These are phyloP conservation scores for Turritopsis dohrnii DNA, from an alignment of 30 jellyfish, hydroid and myxozoan species.

Conservation along the genomic window DNA sequence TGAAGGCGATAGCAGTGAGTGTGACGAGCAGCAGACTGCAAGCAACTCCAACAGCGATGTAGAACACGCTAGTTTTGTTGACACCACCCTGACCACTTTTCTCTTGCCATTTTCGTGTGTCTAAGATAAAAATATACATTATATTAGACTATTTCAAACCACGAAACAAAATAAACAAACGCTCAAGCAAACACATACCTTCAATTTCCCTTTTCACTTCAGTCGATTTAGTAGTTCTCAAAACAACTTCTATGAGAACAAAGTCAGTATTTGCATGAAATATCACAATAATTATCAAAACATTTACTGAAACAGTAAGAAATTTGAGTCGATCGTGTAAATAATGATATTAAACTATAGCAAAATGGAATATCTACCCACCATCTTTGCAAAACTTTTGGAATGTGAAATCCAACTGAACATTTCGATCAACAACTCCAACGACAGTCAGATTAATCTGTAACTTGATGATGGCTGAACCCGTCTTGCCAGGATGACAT, in stretches of 20 bases:
- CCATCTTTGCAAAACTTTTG: conserved; percentile 74
- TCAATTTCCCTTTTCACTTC: neutral
- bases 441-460: conserved; percentile 2
- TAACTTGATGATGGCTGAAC: neutral
- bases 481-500: conserved; percentile 8
- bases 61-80: conserved; percentile 67
- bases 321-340: too few relatives aligned
- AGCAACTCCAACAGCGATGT: conserved; percentile 83
- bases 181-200: too few relatives aligned
- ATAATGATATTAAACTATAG: too few relatives aligned
- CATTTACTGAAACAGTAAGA: too few relatives aligned
- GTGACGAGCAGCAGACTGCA: conserved; percentile 61
- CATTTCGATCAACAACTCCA: neutral
- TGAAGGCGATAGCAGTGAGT: conserved; percentile 76
- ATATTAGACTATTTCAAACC: too few relatives aligned
- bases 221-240: neutral
- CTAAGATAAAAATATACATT: too few relatives aligned
- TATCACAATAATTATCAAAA: too few relatives aligned
- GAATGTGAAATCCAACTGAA: conserved; percentile 52
- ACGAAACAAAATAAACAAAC: too few relatives aligned
- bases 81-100: neutral
- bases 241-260: neutral
- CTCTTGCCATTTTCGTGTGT: neutral
- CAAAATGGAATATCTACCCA: conserved; percentile 7
- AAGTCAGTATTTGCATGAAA: neutral